A percentile compares a stretch with the other conserved stretches of the same genome.
phyloP scores from a whole-genome alignment of 2,113 vertebrate genomes.

The Bos taurus region ARS-UCD2.0 NC_037329.1:92641501-92642000 shows the following conservation, averaged over 20 bases:
- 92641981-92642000: fast-evolving
- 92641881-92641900: not conserved
- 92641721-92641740: not conserved
- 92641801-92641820: not conserved
- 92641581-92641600: not conserved
- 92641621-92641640: not conserved
- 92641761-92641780: not conserved
- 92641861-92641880: not conserved
- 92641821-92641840: not conserved
- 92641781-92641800: not conserved
- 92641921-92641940: not conserved
- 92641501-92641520: not conserved
- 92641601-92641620: not conserved
- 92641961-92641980: not conserved
- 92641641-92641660: not conserved
- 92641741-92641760: not conserved
- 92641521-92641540: not conserved
- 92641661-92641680: not conserved
- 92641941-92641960: not conserved
- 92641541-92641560: not conserved
- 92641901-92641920: fast-evolving
- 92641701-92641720: not conserved
- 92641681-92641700: not conserved
- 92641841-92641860: not conserved
- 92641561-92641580: not conserved